Evolutionary conservation across 2,113 vertebrate genomes (phyloP).

Genomic region (Hoplias malabaricus): DNA sequence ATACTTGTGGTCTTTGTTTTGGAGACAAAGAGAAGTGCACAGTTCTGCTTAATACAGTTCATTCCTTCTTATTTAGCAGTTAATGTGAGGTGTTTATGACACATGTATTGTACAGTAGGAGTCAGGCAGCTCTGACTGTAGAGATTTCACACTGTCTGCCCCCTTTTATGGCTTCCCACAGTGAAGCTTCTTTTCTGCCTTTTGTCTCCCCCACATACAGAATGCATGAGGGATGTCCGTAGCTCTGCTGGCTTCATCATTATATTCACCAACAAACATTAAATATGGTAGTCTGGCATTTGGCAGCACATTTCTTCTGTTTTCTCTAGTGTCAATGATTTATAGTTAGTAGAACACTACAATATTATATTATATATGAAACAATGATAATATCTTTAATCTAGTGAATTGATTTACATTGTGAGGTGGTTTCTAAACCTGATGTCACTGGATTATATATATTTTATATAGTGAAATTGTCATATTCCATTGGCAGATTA

Average conservation of each 20-base stretch:
- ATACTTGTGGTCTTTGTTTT: slow-evolving; percentile 3
- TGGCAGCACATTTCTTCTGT: not conserved
- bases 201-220: slow-evolving; percentile 24
- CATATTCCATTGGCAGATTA: too few species aligned
- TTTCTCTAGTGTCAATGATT: not conserved
- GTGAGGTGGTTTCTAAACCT: too few species aligned
- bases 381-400: too few species aligned
- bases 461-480: too few species aligned
- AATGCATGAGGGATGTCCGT: not conserved
- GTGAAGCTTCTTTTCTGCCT: slow-evolving; percentile 35
- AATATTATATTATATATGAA: too few species aligned
- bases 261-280: not conserved
- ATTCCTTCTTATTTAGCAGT: not conserved
- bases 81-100: slow-evolving; percentile 15
- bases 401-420: too few species aligned
- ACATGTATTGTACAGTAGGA: slow-evolving; percentile 16
- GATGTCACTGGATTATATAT: too few species aligned
- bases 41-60: not conserved
- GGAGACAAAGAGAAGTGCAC: not conserved
- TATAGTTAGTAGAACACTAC: not conserved
- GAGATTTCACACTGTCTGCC: not conserved
- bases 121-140: not conserved
- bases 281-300: not conserved
- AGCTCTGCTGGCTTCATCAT: not conserved
- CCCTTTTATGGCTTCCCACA: slow-evolving; percentile 4